Conservation (phyloP, 2,797 vertebrate species). For the Mormyrus hasselquistii region DNA sequence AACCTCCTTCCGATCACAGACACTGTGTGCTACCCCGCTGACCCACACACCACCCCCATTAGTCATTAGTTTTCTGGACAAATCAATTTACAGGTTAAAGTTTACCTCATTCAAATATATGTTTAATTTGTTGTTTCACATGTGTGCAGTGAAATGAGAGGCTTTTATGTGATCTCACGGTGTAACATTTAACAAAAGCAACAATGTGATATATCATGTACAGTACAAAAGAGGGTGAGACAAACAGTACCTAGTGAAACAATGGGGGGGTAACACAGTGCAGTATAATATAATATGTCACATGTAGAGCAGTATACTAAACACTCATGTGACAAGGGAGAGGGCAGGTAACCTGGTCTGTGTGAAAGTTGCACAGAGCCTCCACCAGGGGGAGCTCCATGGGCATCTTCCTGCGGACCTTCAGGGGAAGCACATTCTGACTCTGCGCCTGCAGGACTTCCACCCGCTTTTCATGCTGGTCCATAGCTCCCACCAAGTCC, state of each 20-base stretch:
- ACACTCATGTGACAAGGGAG: not conserved
- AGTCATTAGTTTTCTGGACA: not conserved
- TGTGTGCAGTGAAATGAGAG: not conserved
- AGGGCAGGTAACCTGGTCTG: constrained; percentile 67
- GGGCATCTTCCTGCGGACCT: constrained; percentile 64
- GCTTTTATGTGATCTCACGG: not conserved
- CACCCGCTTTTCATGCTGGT: constrained; percentile 76
- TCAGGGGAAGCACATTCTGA: constrained; percentile 78
- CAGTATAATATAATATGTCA: not conserved
- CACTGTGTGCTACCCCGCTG: not conserved
- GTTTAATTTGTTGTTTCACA: not conserved
- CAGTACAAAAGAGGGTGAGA: not conserved
- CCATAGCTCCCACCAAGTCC: constrained; percentile 87
- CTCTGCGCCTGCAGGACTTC: constrained; percentile 74
- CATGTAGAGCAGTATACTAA: not conserved
- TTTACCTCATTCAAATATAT: not conserved
- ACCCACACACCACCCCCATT: not conserved
- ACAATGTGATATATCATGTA: not conserved
- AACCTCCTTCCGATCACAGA: not conserved
- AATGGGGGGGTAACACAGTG: not conserved
- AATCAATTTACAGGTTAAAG: not conserved
- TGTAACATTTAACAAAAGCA: not conserved
- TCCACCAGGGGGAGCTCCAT: constrained; percentile 79
- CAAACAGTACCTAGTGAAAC: not conserved
- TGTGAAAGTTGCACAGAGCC: constrained; percentile 86